phyloP scores from a whole-genome alignment of 2,888 invertebrate species.

The Terebella lapidaria region DNA sequence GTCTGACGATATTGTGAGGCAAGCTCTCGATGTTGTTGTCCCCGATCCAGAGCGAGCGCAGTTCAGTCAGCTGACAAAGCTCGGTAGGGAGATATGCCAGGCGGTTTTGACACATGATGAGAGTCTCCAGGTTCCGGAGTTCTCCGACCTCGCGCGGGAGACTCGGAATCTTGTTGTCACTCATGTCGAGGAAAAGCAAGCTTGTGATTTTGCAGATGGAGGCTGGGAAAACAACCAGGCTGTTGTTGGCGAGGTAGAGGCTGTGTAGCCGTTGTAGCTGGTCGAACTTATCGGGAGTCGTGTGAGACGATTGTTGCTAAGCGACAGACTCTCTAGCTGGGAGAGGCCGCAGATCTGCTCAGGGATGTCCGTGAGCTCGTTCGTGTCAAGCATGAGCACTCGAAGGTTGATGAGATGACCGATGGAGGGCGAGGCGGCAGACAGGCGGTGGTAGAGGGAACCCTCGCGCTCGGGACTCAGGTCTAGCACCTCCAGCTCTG shows the following conservation, averaged over 20 bases:
- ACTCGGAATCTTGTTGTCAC: constrained; percentile 45
- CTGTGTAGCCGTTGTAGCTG: constrained; percentile 38
- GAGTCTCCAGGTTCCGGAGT: constrained; percentile 44
- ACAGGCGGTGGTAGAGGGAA: constrained; percentile 45
- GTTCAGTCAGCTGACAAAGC: constrained; percentile 46
- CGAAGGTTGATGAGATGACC: constrained; percentile 42
- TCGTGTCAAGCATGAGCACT: constrained; percentile 49
- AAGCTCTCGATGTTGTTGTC: constrained; percentile 46
- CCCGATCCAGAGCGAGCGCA: constrained; percentile 53
- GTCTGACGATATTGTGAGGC: constrained; percentile 42
- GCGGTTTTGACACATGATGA: constrained; percentile 50
- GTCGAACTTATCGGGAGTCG: constrained; percentile 38
- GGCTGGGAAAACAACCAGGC: constrained; percentile 42
- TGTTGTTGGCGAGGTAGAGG: constrained; percentile 50
- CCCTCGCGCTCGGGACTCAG: constrained; percentile 50
- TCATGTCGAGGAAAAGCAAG: constrained; percentile 52
- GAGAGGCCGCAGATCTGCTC: constrained; percentile 40
- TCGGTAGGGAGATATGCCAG: constrained; percentile 43
- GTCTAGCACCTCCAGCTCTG: constrained; percentile 49
- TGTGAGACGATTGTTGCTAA: constrained; percentile 47
- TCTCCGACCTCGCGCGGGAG: constrained; percentile 42
- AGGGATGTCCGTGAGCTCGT: constrained; percentile 41
- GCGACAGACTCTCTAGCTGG: constrained; percentile 44
- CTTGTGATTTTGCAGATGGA: constrained; percentile 39
- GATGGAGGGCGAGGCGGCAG: constrained; percentile 39